These are phyloP conservation scores for Nibea coibor DNA, from an alignment of 2,113 vertebrate genomes.

Conservation along the genomic window DNA sequence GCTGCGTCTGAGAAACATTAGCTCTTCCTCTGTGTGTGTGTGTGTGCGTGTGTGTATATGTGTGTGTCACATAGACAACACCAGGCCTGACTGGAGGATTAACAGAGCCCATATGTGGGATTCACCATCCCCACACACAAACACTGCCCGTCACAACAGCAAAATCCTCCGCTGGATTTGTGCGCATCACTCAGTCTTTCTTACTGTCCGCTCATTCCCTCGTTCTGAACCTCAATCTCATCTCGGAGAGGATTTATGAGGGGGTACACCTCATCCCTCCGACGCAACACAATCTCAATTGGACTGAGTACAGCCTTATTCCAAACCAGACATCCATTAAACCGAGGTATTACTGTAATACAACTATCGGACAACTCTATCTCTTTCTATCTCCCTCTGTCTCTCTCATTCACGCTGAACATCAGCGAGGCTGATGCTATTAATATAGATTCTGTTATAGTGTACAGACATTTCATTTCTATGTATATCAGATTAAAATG, in stretches of 20 bases:
- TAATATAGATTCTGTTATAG: constrained; percentile 68
- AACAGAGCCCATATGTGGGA: constrained; percentile 61
- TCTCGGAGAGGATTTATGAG: constrained; percentile 75
- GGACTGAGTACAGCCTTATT: constrained; percentile 75
- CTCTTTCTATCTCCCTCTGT: constrained; percentile 57
- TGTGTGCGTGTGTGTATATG: constrained; percentile 32
- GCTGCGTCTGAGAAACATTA: constrained; percentile 62
- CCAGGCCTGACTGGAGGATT: constrained; percentile 65
- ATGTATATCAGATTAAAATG: constrained; percentile 70
- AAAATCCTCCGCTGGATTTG: constrained; percentile 77
- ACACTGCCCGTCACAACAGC: constrained; percentile 48
- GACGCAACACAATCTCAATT: constrained; percentile 77
- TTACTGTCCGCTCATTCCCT: constrained; percentile 70
- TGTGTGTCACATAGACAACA: constrained; percentile 55
- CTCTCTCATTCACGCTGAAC: constrained; percentile 61
- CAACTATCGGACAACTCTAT: constrained; percentile 75
- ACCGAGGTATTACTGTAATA: constrained; percentile 80
- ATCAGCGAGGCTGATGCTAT: constrained; percentile 62
- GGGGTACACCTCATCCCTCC: constrained; percentile 70
- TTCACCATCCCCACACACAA: constrained; percentile 24
- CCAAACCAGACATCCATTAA: constrained; percentile 79
- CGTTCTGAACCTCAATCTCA: constrained; percentile 77
- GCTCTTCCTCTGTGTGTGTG: constrained; percentile 36
- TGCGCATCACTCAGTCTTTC: constrained; percentile 73
- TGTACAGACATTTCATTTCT: constrained; percentile 69